Evolutionary conservation across 2,888 invertebrate genomes (phyloP).

Genomic region (Bombylius discolor): DNA sequence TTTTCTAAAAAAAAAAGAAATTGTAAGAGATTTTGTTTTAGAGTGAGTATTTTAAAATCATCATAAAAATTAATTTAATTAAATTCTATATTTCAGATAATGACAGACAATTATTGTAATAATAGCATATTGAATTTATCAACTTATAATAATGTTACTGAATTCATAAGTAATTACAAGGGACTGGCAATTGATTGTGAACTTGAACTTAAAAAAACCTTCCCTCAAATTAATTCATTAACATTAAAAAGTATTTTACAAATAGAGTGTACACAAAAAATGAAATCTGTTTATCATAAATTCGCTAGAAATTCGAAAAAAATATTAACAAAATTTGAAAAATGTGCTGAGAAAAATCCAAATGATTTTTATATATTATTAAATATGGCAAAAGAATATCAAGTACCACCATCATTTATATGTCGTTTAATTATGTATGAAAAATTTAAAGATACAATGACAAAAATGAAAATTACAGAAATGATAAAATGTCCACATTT

Average conservation of each 20-base stretch:
- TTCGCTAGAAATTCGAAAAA: slow-evolving; percentile 22
- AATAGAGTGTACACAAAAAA: slow-evolving; percentile 48
- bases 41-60: too few species aligned
- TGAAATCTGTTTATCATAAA: slow-evolving; percentile 48
- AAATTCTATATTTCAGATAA: too few species aligned
- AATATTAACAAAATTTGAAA: background rate
- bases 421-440: slow-evolving; percentile 27
- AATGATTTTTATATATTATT: slow-evolving; percentile 17
- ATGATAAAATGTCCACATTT: slow-evolving; percentile 28
- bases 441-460: slow-evolving; percentile 21
- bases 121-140: slow-evolving; percentile 17
- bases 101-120: too few species aligned
- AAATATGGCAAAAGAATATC: slow-evolving; percentile 22
- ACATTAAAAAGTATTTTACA: slow-evolving; percentile 60
- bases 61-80: too few species aligned
- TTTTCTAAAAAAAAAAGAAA: too few species aligned
- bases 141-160: slow-evolving; percentile 21
- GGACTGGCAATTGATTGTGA: slow-evolving; percentile 49
- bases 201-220: slow-evolving; percentile 43
- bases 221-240: slow-evolving; percentile 41
- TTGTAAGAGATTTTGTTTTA: too few species aligned
- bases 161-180: slow-evolving; percentile 42
- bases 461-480: slow-evolving; percentile 23
- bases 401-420: slow-evolving; percentile 26
- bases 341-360: background rate